Evolutionary conservation across 2,797 vertebrate species (phyloP), one percentile per base, ranked within the genome.

Genomic region (Mionectes olivaceus): DNA sequence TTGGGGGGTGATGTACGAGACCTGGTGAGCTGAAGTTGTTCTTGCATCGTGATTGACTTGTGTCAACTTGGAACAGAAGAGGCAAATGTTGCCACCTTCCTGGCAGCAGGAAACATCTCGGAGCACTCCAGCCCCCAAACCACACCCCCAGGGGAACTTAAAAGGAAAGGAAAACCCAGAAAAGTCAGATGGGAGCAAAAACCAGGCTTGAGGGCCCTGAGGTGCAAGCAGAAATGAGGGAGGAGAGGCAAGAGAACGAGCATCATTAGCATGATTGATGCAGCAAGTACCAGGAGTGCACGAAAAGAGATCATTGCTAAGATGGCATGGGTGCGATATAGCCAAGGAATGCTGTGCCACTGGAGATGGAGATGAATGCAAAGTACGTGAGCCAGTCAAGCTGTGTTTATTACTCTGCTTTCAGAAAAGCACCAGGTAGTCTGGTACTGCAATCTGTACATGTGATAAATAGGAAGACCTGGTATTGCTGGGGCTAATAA

Each of bases 321-420:
- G 73, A 68, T 39, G 41, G 44, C 55, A 71, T 6, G 59, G 56
- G 41, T 56, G 55, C 19, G 50, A 24, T 32, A 35, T 8, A 76
- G 90, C 32, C 25, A 19, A 78, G 75, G 64, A 75, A 44, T 68
- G 60, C 69, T 41, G 65, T n/a, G 13, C 4, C 9, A 37, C 30
- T 9, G 16, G 33, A n/a, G 55, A 27, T 60, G 70, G 67, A 81
- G 67, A 41, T 85, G 57, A 49, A 55, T 35, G 55, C 53, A 77
- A 76, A 93, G 71, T 9, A 30, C 0, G 1, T 39, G 17, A 7
- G 52, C 0, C 25, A 79, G 69, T 86, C 50, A 49, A 67, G 70
- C 80, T 89, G 69, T 59, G 70, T 53, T 84, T 83, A 60, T 49
- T 87, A 24, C 44, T 83, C 46, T 63, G 33, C 55, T 79, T 67